Evolutionary conservation across 2,888 invertebrate genomes (phyloP).

Genomic region (Ditula angustiorana): DNA sequence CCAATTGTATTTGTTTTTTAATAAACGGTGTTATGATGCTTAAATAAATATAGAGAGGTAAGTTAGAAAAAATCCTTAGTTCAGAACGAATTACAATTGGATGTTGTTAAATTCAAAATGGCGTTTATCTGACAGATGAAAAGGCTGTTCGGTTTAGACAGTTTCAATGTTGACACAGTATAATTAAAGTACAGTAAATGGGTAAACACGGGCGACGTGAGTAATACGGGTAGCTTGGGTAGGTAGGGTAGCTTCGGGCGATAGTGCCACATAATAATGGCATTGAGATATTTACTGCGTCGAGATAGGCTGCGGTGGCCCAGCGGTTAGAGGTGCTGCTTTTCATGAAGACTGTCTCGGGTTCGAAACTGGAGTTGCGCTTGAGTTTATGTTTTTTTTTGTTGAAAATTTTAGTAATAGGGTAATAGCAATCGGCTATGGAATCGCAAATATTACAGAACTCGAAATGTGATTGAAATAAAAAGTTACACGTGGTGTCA

Average conservation of each 20-base stretch:
- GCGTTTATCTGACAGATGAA: not conserved
- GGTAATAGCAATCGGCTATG: too few relatives aligned
- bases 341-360: not conserved
- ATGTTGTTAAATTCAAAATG: too few relatives aligned
- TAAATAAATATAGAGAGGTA: too few relatives aligned
- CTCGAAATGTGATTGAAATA: too few relatives aligned
- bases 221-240: slow-evolving; percentile 26
- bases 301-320: not conserved
- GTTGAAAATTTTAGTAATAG: not conserved
- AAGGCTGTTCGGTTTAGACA: not conserved
- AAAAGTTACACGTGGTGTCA: too few relatives aligned
- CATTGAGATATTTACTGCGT: slow-evolving; percentile 12
- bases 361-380: not conserved
- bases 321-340: not conserved
- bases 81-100: too few relatives aligned
- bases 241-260: slow-evolving; percentile 1
- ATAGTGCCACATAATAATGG: slow-evolving; percentile 9
- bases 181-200: slow-evolving; percentile 38
- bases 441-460: too few relatives aligned
- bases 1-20: too few relatives aligned
- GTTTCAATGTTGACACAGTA: slow-evolving; percentile 23
- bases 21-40: too few relatives aligned
- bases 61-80: too few relatives aligned
- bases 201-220: slow-evolving; percentile 21
- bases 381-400: too few relatives aligned